These are phyloP conservation scores for Dinothrombium tinctorium DNA, from an alignment of 1,140 invertebrate genomes.

Conservation along the genomic window DNA sequence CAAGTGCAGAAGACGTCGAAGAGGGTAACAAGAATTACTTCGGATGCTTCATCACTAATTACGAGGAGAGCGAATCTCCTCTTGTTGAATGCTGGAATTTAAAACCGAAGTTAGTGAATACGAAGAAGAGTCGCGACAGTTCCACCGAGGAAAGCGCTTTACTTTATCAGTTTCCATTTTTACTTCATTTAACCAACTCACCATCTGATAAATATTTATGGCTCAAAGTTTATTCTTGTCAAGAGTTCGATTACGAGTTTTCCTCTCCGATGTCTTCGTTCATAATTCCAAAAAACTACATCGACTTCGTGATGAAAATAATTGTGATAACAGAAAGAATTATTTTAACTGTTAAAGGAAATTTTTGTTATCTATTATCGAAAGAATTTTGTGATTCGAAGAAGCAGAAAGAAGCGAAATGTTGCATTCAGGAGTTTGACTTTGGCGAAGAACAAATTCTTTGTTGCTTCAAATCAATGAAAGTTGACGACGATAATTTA, in stretches of 20 bases:
- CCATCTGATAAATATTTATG: no score
- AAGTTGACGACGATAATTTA: background rate
- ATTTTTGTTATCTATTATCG: background rate
- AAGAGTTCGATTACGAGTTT: background rate
- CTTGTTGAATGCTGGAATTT: no score
- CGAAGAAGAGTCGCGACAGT: no score
- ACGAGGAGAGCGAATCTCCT: no score
- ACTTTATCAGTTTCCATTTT: no score
- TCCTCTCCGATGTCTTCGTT: background rate
- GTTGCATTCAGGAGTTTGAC: slow-evolving; percentile 23
- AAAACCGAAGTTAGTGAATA: no score
- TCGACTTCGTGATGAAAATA: background rate
- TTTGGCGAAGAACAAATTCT: slow-evolving; percentile 24
- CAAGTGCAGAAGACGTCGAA: background rate
- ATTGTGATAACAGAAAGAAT: slow-evolving; percentile 1
- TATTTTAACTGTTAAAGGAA: background rate
- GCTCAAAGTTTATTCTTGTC: background rate
- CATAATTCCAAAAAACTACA: background rate
- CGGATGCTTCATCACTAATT: background rate
- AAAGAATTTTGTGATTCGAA: background rate
- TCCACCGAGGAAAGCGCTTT: no score
- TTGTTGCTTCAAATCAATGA: background rate
- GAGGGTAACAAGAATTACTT: background rate
- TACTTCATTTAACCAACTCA: no score
- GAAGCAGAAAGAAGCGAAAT: slow-evolving; percentile 29